These are phyloP conservation scores for Halichoerus grypus DNA, from an alignment of 2,113 vertebrate genomes.

Conservation along the genomic window DNA sequence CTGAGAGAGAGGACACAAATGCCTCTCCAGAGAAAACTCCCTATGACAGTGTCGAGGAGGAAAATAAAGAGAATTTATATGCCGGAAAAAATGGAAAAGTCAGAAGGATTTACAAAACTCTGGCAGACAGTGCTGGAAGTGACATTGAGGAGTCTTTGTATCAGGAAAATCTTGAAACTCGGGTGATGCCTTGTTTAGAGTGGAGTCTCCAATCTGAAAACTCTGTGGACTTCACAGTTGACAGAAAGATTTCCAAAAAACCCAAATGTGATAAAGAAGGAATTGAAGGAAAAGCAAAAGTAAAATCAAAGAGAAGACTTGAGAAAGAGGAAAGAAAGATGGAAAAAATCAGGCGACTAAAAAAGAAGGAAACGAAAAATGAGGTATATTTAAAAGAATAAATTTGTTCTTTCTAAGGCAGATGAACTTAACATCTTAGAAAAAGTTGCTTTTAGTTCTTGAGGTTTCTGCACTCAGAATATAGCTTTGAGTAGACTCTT, in stretches of 20 bases:
- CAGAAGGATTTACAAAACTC: conserved; percentile 69
- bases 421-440: conserved; percentile 45
- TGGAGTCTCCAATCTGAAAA: conserved; percentile 47
- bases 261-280: not conserved
- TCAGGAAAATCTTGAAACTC: conserved; percentile 56
- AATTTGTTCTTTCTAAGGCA: not conserved
- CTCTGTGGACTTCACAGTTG: conserved; percentile 30
- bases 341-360: conserved; percentile 84
- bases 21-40: conserved; percentile 15
- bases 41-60: conserved; percentile 70
- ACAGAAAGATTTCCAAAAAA: conserved; percentile 76
- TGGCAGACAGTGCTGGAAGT: conserved; percentile 86
- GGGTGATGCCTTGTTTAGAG: not conserved
- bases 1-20: conserved; percentile 88
- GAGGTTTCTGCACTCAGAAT: conserved; percentile 11
- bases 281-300: conserved; percentile 77
- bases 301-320: conserved; percentile 85
- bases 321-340: conserved; percentile 83
- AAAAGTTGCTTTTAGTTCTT: conserved; percentile 51
- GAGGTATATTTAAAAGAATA: conserved; percentile 81
- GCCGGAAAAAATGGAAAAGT: conserved; percentile 77
- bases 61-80: conserved; percentile 67
- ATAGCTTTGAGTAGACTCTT: not conserved
- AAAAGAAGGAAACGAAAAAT: conserved; percentile 84
- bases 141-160: conserved; percentile 65